Conservation (phyloP, 2,888 invertebrate genomes). For the Eupithecia pulchellata region DNA sequence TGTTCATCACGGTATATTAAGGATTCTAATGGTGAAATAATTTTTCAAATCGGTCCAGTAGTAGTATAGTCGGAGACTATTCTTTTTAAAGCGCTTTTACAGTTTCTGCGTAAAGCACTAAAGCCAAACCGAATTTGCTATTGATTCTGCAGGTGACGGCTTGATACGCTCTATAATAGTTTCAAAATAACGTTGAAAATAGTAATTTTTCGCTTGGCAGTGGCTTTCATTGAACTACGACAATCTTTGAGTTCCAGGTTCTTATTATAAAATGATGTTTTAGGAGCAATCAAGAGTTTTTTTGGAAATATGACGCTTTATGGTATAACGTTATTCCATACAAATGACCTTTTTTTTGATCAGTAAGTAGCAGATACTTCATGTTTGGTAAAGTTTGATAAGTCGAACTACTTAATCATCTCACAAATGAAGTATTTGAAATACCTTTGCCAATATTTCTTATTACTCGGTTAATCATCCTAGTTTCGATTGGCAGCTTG, state of each 20-base stretch:
- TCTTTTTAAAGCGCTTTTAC: neutral
- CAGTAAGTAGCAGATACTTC: no score
- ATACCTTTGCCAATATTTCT: neutral
- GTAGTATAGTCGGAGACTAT: no score
- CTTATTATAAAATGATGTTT: neutral
- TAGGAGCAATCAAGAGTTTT: neutral
- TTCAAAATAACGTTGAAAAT: no score
- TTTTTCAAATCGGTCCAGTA: no score
- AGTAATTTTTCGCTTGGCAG: neutral
- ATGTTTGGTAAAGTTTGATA: no score
- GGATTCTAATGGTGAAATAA: no score
- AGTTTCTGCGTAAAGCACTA: neutral
- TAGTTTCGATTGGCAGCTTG: neutral
- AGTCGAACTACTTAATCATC: neutral
- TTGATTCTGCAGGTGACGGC: neutral
- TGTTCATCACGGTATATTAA: no score
- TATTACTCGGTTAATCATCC: neutral
- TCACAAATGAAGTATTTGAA: neutral
- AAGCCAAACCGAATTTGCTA: no score
- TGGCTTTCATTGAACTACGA: neutral
- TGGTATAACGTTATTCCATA: no score
- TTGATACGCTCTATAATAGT: neutral
- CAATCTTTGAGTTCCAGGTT: neutral
- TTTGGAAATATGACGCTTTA: neutral
- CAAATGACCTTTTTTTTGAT: no score